phyloP scores from a whole-genome alignment of 2,888 invertebrate genomes.

The Chydorus sphaericus region DNA sequence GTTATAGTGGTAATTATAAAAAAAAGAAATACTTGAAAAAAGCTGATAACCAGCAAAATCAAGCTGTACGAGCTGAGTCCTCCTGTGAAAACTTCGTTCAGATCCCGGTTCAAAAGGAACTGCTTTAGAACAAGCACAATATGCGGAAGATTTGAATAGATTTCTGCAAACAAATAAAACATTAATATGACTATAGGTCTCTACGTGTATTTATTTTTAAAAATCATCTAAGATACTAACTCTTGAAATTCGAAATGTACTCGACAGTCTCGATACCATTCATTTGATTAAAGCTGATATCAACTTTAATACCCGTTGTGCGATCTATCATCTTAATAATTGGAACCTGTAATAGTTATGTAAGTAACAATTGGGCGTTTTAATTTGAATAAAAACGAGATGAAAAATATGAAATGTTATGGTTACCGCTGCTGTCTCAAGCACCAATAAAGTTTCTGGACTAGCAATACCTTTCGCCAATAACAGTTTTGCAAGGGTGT shows the following conservation, averaged over 20 bases:
- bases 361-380: too few relatives aligned
- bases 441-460: slow-evolving; percentile 77
- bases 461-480: slow-evolving; percentile 79
- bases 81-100: slow-evolving; percentile 98
- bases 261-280: slow-evolving; percentile 94
- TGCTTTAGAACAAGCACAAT: slow-evolving; percentile 96
- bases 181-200: too few relatives aligned
- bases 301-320: slow-evolving; percentile 76
- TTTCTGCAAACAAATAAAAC: neutral
- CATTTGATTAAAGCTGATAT: slow-evolving; percentile 98
- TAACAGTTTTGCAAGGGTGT: slow-evolving; percentile 80
- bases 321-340: slow-evolving; percentile 93
- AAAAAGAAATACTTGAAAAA: slow-evolving; percentile 50
- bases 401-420: neutral
- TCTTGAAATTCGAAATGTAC: slow-evolving; percentile 80
- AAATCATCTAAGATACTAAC: slow-evolving; percentile 31
- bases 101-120: slow-evolving; percentile 90
- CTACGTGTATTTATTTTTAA: too few relatives aligned
- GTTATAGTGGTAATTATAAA: neutral
- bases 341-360: slow-evolving; percentile 62
- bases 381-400: neutral
- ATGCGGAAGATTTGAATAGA: slow-evolving; percentile 80
- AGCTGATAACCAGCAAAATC: slow-evolving; percentile 96
- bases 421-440: slow-evolving; percentile 85
- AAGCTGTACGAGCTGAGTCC: slow-evolving; percentile 98